Evolutionary conservation across 2,797 vertebrate genomes (phyloP).

Genomic region (Dipus sagitta): DNA sequence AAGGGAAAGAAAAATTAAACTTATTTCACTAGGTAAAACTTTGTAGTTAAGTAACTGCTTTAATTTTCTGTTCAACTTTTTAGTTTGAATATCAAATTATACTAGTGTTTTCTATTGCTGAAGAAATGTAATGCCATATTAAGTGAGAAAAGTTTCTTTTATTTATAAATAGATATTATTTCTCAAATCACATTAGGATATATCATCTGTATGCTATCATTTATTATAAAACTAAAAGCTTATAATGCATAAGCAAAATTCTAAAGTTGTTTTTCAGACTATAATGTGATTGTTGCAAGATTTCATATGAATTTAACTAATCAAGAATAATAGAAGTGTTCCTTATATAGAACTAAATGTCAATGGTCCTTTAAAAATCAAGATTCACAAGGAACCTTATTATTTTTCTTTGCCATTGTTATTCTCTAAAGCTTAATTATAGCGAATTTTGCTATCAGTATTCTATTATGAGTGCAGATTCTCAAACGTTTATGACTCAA

Average conservation of each 20-base stretch:
- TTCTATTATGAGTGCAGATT: slow-evolving; percentile 76
- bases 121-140: background rate
- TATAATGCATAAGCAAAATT: background rate
- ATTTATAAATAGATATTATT: background rate
- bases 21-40: background rate
- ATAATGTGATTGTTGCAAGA: background rate
- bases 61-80: background rate
- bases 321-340: slow-evolving; percentile 29
- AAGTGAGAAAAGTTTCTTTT: background rate
- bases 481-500: slow-evolving; percentile 77
- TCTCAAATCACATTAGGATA: background rate
- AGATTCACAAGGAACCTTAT: slow-evolving; percentile 61
- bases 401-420: slow-evolving; percentile 79
- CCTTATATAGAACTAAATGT: slow-evolving; percentile 34
- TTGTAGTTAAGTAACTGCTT: slow-evolving; percentile 7
- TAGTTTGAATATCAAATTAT: slow-evolving; percentile 22
- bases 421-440: slow-evolving; percentile 83
- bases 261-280: background rate
- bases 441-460: slow-evolving; percentile 65
- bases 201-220: background rate
- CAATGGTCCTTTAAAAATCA: slow-evolving; percentile 42
- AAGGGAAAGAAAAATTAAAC: background rate
- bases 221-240: slow-evolving; percentile 35
- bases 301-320: slow-evolving; percentile 51
- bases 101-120: background rate